Conservation (phyloP, 2,888 invertebrate species). For the Parthenolecanium corni region DNA sequence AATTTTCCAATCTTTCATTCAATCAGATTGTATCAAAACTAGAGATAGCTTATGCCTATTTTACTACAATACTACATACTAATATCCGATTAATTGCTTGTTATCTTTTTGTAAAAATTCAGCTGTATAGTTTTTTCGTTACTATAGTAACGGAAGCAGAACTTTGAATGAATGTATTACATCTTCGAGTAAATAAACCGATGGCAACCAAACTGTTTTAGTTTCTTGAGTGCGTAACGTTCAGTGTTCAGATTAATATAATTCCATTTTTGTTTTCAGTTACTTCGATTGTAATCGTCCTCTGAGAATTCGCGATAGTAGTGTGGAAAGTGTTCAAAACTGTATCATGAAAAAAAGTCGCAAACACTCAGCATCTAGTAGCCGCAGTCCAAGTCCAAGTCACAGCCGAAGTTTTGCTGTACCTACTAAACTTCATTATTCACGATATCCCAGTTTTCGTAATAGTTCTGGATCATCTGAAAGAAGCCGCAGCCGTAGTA, state of each 20-base stretch:
- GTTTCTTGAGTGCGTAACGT: too few relatives aligned
- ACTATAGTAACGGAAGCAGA: background rate
- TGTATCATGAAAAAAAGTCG: conserved; percentile 1
- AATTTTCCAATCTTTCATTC: too few relatives aligned
- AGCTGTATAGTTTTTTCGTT: conserved; percentile 1
- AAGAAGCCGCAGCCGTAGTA: conserved; percentile 10
- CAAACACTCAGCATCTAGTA: background rate
- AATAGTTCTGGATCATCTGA: background rate
- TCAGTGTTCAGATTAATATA: too few relatives aligned
- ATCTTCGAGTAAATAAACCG: background rate
- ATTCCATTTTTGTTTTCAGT: conserved; percentile 5
- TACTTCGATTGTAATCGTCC: conserved; percentile 5
- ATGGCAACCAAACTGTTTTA: background rate
- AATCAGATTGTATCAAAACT: too few relatives aligned
- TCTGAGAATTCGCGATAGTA: conserved; percentile 4
- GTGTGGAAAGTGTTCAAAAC: conserved; percentile 9
- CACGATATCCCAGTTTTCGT: background rate
- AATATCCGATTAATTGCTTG: too few relatives aligned
- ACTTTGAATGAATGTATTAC: background rate
- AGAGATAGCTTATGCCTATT: too few relatives aligned
- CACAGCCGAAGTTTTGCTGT: conserved; percentile 14
- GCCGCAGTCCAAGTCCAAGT: conserved; percentile 10
- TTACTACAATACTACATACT: too few relatives aligned
- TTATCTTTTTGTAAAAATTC: too few relatives aligned
- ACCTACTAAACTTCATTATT: background rate